Conservation (phyloP, 2,888 invertebrate species). For the Ichneumoninae sp. region DNA sequence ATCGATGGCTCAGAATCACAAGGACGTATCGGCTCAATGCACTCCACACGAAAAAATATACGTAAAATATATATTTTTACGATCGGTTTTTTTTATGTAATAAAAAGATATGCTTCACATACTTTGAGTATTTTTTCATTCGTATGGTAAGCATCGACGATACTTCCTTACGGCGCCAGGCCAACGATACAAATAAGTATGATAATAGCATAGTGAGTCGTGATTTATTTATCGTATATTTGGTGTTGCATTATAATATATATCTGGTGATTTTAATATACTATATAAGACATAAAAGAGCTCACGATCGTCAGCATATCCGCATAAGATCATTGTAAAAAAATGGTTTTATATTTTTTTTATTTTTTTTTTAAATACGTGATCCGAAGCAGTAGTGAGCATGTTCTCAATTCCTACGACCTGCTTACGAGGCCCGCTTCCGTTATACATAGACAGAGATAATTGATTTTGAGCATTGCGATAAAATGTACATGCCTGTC, state of each 20-base stretch:
- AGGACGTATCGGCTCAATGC: neutral
- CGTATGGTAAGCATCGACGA: neutral
- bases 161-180: neutral
- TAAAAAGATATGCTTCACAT: too few relatives aligned
- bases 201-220: constrained; percentile 29
- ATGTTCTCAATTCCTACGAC: constrained; percentile 11
- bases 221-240: constrained; percentile 7
- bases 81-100: too few relatives aligned
- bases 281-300: constrained; percentile 37
- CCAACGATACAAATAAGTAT: neutral
- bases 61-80: too few relatives aligned
- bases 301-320: constrained; percentile 54
- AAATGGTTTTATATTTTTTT: neutral
- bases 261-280: constrained; percentile 22
- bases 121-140: neutral
- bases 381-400: constrained; percentile 42
- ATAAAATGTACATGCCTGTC: constrained; percentile 69
- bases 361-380: constrained; percentile 10
- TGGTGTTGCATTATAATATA: constrained; percentile 7
- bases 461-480: constrained; percentile 29
- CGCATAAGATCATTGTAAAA: constrained; percentile 40
- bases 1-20: neutral
- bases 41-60: neutral
- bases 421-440: constrained; percentile 26
- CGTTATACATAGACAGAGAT: constrained; percentile 36